Evolutionary conservation across 2,888 invertebrate genomes (phyloP).

Genomic region (Alloscopus bannaensis): DNA sequence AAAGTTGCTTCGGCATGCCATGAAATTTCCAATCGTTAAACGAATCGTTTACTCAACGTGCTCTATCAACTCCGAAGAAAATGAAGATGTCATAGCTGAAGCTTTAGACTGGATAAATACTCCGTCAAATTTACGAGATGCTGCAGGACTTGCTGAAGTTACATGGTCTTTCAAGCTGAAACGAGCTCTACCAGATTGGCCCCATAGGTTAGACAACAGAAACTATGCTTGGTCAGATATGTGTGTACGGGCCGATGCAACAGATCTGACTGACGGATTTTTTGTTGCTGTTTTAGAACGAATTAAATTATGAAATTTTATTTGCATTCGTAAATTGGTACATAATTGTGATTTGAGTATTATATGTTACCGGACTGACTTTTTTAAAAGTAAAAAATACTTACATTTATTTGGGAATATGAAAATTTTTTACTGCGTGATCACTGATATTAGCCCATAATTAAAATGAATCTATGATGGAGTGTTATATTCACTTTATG

Average conservation of each 20-base stretch:
- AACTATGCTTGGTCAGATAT: conserved; percentile 82
- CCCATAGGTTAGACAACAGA: conserved; percentile 65
- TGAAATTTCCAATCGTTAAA: conserved; percentile 89
- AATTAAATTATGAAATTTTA: no score
- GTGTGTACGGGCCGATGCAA: conserved; percentile 86
- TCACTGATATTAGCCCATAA: no score
- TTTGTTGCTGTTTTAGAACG: conserved; percentile 93
- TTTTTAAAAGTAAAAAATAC: no score
- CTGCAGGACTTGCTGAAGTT: conserved; percentile 41
- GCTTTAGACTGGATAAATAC: conserved; percentile 50
- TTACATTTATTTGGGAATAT: no score
- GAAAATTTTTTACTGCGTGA: no score
- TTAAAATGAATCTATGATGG: no score
- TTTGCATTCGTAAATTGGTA: no score
- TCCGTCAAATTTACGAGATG: conserved; percentile 13
- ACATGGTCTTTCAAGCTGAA: conserved; percentile 72
- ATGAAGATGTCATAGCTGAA: conserved; percentile 77
- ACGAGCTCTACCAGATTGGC: conserved; percentile 73
- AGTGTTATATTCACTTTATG: no score
- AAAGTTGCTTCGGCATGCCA: conserved; percentile 89
- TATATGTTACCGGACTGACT: no score
- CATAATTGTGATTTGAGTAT: no score
- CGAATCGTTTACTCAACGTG: conserved; percentile 97
- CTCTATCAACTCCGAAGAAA: conserved; percentile 91
- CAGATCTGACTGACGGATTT: conserved; percentile 93